Evolutionary conservation across 1,140 invertebrate genomes (phyloP), one percentile per base, ranked within the genome.

Genomic region (Lethocerus indicus): DNA sequence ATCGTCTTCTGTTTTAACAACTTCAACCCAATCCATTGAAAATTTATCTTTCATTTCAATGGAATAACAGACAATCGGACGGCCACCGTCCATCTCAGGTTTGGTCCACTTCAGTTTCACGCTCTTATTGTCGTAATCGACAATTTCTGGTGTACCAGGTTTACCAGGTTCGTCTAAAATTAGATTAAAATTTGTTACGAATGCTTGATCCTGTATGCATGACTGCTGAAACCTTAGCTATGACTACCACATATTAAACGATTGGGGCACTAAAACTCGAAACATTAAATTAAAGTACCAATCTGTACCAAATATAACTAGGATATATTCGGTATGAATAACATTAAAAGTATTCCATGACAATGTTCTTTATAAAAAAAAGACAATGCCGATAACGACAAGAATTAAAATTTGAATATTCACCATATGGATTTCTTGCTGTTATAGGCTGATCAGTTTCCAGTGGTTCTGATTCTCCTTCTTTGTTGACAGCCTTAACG

Each of bases 21-120:
- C 83, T 71, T 94, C 86, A 24, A 73, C 70, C 90, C 90, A 96
- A 48, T 91, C 87, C 13, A 78, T 71, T 18, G 83, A 74, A 58
- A 88, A 85, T 70, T 97, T 97, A 61, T 96, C 90, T 62, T 93
- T 95, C 71, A 89, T 90, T 70, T 99, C 93, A 41, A 98, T 75
- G 21, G 92, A 75, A 59, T 98, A 98, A 57, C 92, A 86, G 42
- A 79, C 78, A 53, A 98, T 89, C n/a, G 92, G 86, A 52, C 92
- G 76, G 23, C 95, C 94, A 61, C 93, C 93, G 64, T 96, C 89
- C 52, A 73, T 83, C 25, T 78, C 75, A 13, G 94, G 93, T 59
- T 83, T 78, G 37, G 79, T 74, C 94, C 94, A 98, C 64, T 83
- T 80, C 20, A 98, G 68, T 1, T 81, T 80, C 0, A 87, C 91